phyloP scores from a whole-genome alignment of 2,797 vertebrate species.

The Jordanella pulchra region DNA sequence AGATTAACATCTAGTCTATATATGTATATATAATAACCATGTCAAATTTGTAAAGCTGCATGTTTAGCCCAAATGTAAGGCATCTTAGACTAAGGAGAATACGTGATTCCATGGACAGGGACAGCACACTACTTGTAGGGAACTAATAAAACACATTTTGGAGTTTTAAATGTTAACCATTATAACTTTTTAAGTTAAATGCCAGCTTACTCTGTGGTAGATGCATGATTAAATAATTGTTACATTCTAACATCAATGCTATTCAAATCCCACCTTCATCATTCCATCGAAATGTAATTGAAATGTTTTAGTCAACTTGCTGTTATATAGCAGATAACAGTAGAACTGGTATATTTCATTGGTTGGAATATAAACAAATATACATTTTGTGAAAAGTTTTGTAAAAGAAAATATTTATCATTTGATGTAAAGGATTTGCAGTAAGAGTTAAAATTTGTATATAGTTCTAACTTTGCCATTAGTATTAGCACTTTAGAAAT shows the following conservation, averaged over 20 bases:
- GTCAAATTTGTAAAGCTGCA: not conserved
- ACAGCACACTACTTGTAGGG: not conserved
- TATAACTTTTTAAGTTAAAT: not conserved
- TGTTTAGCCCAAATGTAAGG: not conserved
- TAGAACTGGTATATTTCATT: not conserved
- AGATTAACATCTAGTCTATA: too few species aligned
- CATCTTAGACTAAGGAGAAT: not conserved
- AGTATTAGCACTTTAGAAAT: not conserved
- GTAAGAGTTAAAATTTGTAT: not conserved
- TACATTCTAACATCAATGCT: not conserved
- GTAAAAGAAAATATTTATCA: not conserved
- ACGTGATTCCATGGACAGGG: slow-evolving; percentile 46
- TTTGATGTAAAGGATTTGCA: not conserved
- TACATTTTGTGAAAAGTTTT: not conserved
- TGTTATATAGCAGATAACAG: not conserved
- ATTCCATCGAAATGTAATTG: not conserved
- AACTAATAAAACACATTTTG: too few species aligned
- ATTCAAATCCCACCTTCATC: not conserved
- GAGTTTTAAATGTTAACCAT: not conserved
- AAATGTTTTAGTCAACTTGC: not conserved
- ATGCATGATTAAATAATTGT: not conserved
- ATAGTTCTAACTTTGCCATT: not conserved
- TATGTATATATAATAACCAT: slow-evolving; percentile 2
- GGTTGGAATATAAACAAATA: not conserved
- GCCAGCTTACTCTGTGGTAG: not conserved